Evolutionary conservation across 1,140 invertebrate genomes (phyloP).

Genomic region (Nasonia longicornis): DNA sequence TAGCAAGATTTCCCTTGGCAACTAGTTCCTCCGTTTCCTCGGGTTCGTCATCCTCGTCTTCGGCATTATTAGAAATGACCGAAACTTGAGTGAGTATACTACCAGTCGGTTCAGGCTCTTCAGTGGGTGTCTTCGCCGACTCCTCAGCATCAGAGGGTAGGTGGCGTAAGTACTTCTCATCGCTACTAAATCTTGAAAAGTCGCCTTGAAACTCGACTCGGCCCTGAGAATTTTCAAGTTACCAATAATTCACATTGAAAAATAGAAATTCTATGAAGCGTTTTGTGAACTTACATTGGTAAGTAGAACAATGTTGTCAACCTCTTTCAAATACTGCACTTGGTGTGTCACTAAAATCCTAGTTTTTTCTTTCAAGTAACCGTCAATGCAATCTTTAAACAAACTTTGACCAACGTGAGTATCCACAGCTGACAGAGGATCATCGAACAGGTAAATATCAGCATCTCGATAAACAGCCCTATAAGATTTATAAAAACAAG

Average conservation of each 20-base stretch:
- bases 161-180: conserved; percentile 6
- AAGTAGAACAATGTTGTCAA: conserved; percentile 75
- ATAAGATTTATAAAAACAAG: conserved; percentile 41
- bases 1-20: conserved; percentile 71
- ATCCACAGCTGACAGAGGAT: conserved; percentile 84
- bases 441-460: conserved; percentile 84
- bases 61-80: conserved; percentile 19
- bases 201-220: conserved; percentile 64
- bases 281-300: conserved; percentile 70
- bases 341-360: conserved; percentile 85
- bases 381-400: conserved; percentile 77
- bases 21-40: conserved; percentile 72
- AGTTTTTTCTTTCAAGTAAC: conserved; percentile 77
- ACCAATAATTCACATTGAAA: conserved; percentile 55
- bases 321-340: conserved; percentile 80
- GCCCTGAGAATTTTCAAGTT: conserved; percentile 68
- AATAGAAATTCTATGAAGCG: not conserved
- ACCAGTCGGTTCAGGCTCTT: not conserved
- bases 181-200: conserved; percentile 49
- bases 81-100: conserved; percentile 6
- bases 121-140: not conserved
- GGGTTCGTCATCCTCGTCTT: conserved; percentile 59
- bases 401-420: conserved; percentile 80
- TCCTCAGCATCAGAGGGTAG: conserved; percentile 5
- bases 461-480: conserved; percentile 85